These are phyloP conservation scores for Mizuhopecten yessoensis DNA, from an alignment of 1,140 invertebrate species.

Conservation along the genomic window DNA sequence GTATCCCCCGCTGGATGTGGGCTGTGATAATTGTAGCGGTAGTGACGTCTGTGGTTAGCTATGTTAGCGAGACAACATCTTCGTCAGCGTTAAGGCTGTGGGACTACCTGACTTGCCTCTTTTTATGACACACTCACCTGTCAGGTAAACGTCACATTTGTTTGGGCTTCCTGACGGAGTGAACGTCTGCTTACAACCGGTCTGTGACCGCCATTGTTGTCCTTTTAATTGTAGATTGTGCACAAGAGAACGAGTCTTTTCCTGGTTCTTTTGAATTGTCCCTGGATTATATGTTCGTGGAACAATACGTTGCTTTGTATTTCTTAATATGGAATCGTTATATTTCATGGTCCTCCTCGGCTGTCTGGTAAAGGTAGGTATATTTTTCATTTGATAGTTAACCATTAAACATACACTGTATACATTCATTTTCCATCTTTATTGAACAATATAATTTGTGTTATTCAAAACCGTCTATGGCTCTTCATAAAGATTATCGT, in stretches of 20 bases:
- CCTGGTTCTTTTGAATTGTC: not conserved
- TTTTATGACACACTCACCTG: slow-evolving; percentile 33
- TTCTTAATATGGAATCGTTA: not conserved
- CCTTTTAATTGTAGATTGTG: not conserved
- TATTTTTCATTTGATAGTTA: no score
- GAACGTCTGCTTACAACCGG: not conserved
- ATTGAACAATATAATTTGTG: no score
- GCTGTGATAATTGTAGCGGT: not conserved
- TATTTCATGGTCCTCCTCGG: not conserved
- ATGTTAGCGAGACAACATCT: not conserved
- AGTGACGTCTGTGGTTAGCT: not conserved
- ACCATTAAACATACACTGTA: no score
- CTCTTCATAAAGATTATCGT: no score
- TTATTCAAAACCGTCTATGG: no score
- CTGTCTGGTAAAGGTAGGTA: not conserved
- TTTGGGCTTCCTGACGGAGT: slow-evolving; percentile 23
- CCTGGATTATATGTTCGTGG: not conserved
- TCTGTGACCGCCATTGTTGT: slow-evolving; percentile 4
- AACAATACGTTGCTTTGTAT: not conserved
- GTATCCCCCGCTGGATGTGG: slow-evolving; percentile 1
- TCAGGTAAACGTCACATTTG: slow-evolving; percentile 37
- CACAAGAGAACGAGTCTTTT: not conserved
- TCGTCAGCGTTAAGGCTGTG: no score
- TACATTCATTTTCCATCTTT: no score
- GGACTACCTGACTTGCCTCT: not conserved